These are phyloP conservation scores for Drosophila sordidula DNA, from an alignment of 2,888 invertebrate species.

Conservation along the genomic window DNA sequence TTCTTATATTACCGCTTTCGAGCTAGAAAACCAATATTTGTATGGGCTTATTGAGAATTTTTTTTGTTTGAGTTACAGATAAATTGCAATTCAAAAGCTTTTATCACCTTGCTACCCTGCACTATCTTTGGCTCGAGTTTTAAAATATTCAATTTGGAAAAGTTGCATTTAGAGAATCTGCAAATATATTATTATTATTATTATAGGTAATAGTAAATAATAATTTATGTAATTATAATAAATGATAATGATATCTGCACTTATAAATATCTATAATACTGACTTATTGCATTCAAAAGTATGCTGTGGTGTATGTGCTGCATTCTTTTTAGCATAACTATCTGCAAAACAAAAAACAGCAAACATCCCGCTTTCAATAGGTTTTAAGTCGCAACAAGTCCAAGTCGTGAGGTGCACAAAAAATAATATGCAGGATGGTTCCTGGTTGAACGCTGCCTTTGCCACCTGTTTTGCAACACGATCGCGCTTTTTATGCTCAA, in stretches of 20 bases:
- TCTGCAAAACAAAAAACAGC: neutral
- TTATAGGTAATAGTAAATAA: too few relatives aligned
- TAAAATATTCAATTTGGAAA: too few relatives aligned
- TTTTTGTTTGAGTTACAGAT: too few relatives aligned
- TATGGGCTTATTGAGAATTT: too few relatives aligned
- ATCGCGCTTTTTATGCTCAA: constrained; percentile 57
- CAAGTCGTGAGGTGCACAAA: constrained; percentile 43
- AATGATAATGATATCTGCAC: neutral
- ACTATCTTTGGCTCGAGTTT: too few relatives aligned
- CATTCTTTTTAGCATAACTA: constrained; percentile 2
- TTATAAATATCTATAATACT: neutral
- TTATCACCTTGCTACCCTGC: too few relatives aligned
- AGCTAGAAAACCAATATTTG: too few relatives aligned
- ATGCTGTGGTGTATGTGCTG: neutral
- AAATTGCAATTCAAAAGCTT: too few relatives aligned
- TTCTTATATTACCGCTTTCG: too few relatives aligned
- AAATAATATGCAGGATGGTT: constrained; percentile 53
- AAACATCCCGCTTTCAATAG: constrained; percentile 18
- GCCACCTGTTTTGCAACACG: constrained; percentile 68
- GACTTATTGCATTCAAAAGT: neutral
- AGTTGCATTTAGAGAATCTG: too few relatives aligned
- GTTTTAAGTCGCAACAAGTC: constrained; percentile 40
- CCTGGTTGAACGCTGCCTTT: constrained; percentile 46
- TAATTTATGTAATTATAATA: neutral
- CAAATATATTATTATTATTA: too few relatives aligned